phyloP scores from a whole-genome alignment of 2,888 invertebrate species.

The Eudemis profundana region DNA sequence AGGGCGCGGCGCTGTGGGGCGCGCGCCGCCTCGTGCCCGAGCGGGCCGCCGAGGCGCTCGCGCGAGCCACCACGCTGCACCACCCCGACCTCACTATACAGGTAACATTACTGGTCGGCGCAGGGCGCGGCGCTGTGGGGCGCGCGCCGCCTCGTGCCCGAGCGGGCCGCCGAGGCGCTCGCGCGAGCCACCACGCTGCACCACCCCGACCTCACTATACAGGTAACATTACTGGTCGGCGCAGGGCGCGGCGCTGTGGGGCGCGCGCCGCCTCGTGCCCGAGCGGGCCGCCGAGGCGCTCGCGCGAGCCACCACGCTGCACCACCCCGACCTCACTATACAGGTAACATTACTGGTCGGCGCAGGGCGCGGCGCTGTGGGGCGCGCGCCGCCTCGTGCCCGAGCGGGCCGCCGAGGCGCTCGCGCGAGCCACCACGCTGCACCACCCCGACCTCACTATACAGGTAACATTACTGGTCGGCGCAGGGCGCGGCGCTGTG shows the following conservation, averaged over 20 bases:
- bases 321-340: constrained; percentile 18
- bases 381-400: constrained; percentile 15
- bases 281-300: constrained; percentile 6
- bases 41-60: constrained; percentile 9
- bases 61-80: not conserved
- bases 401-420: constrained; percentile 7
- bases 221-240: constrained; percentile 1
- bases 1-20: constrained; percentile 7
- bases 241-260: constrained; percentile 5
- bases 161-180: constrained; percentile 6
- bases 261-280: constrained; percentile 13
- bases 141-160: constrained; percentile 12
- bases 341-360: constrained; percentile 7
- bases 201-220: constrained; percentile 19
- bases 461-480: constrained; percentile 12
- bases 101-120: not conserved
- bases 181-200: constrained; percentile 1
- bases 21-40: constrained; percentile 11
- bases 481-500: not conserved
- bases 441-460: constrained; percentile 16
- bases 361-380: constrained; percentile 3
- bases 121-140: constrained; percentile 8
- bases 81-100: constrained; percentile 20
- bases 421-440: not conserved
- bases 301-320: not conserved